Percentiles rank a stretch among this genome's conserved stretches.
These are phyloP conservation scores for Volucella bombylans DNA, from an alignment of 2,888 invertebrate genomes.

Conservation along the genomic window DNA sequence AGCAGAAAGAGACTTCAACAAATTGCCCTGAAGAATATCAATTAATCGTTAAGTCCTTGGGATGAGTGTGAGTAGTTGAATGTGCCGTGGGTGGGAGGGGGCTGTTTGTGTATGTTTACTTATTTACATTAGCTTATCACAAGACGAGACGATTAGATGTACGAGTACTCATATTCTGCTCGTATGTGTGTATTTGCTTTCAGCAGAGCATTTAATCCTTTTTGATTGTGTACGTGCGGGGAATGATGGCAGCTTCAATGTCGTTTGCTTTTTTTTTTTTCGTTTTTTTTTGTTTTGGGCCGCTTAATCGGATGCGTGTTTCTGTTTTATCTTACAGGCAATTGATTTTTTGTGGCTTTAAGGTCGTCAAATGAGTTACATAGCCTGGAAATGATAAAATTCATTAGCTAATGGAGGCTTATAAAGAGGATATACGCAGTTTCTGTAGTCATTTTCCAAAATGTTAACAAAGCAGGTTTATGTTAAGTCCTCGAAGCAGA, in stretches of 20 bases:
- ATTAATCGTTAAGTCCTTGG: conserved; percentile 63
- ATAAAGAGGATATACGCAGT: too few species aligned
- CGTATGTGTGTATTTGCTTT: conserved; percentile 29
- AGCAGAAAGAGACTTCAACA: conserved; percentile 43
- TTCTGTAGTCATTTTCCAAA: too few species aligned
- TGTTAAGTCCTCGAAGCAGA: too few species aligned
- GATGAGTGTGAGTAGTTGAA: conserved; percentile 18
- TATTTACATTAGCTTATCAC: conserved; percentile 57
- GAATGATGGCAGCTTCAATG: background rate
- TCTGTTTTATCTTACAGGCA: conserved; percentile 6
- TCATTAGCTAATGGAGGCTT: too few species aligned
- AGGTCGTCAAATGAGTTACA: background rate
- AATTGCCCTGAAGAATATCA: conserved; percentile 71
- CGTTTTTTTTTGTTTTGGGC: conserved; percentile 12
- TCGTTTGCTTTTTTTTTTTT: conserved; percentile 11
- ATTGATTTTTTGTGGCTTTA: conserved; percentile 22
- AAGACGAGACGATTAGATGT: conserved; percentile 50
- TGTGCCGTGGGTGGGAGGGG: background rate
- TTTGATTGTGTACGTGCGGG: conserved; percentile 34
- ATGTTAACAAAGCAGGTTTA: too few species aligned
- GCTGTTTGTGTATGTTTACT: conserved; percentile 16
- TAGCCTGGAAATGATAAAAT: background rate
- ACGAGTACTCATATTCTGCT: background rate
- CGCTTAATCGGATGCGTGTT: conserved; percentile 53
- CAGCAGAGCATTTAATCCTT: conserved; percentile 43